Base-by-base conservation (phyloP, 1,140 invertebrate genomes). In the Drosophila eugracilis region DNA sequence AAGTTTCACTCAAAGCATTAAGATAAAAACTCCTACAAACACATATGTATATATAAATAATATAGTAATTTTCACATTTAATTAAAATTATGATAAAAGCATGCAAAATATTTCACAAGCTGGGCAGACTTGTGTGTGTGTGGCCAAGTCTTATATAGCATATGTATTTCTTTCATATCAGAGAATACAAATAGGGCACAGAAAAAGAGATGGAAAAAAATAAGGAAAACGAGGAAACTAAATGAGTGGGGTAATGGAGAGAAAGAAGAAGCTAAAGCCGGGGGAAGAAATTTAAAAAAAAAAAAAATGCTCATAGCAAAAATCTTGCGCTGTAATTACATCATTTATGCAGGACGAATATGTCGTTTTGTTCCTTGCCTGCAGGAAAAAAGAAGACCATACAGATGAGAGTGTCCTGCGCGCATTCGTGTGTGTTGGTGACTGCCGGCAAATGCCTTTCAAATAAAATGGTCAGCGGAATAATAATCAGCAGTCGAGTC, bases 321-420 rank as follows among this genome's bases (percentile, higher is more conserved):
- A 88, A 88, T 88, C 83, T 88, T 88, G 83, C 78, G 83, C 83
- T 88, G 83, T 88, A 88, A 88, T 88, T 88, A 88, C 83, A 88
- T 88, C 83, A 88, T 88, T 88, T 88, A 88, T 88, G 83, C 83
- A 88, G 83, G 83, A 88, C 83, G 84, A 88, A 88, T 88, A 88
- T 88, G 83, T 88, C 83, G 78, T 88, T 86, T 75, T 86, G 83
- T 81, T 86, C 58, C 69, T 62, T 32, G 50, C 53, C 53, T 63
- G 3, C 44, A 36, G 19, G 36, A 69, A 32, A 21, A 71, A 24
- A 58, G 54, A n/a, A 53, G 7, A 21, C 21, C 22, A 28, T 34
- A 12, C 14, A 12, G 26, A 37, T 67, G 58, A 67, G 47, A 67
- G 47, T 57, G 54, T 77, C 52, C 37, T 44, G 32, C 26, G 28